Base-by-base conservation (phyloP, 2,797 vertebrate species). In the Arrhamphus sclerolepis region DNA sequence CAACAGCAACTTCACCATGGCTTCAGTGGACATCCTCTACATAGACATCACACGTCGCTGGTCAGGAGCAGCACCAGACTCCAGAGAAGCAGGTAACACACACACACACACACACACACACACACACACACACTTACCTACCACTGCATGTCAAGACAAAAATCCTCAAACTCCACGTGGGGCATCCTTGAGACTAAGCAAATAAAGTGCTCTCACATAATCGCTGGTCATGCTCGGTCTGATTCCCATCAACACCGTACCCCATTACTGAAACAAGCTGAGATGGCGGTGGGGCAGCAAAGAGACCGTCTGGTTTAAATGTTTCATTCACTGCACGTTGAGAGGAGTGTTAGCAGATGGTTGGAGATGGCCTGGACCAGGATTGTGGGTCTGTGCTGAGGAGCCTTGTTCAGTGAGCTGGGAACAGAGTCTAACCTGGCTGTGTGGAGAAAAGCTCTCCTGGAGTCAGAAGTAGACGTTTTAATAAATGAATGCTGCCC, bases 21-120 rank as follows among this genome's bases (percentile, higher is more conserved):
- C 97, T 0, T 92, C 95, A 0, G 95, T 94, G 34, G 97, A 99
- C 83, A 98, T 98, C 79, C 92, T 99, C 0, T 99, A 99, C 81
- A 99, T 99, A 2, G 96, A 98, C 84, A 97, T 98, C 87, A 96
- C 95, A 0, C 92, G 96, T 8, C 93, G 95, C 3, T 97, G 96
- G 94, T 91, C 92, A n/a, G 91, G 92, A 10, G 13, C 56, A 0
- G 11, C 75, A 17, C 46, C 93, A 0, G 95, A 97, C 64, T 95
- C 95, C 43, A 93, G 90, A 78, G 97, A 98, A 76, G 92, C 96
- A 89, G 95, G 97, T 95, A 84, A 66, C 1, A 5, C 55, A 47
- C 49, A 26, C 34, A 26, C 34, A 38, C 7, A 38, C 34, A 38
- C 7, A 19, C 16, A 20, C 42, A 26, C 34, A 38, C 34, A 38